These are phyloP conservation scores for Neodon shergylaensis DNA, from an alignment of 2,113 vertebrate genomes.

Conservation along the genomic window DNA sequence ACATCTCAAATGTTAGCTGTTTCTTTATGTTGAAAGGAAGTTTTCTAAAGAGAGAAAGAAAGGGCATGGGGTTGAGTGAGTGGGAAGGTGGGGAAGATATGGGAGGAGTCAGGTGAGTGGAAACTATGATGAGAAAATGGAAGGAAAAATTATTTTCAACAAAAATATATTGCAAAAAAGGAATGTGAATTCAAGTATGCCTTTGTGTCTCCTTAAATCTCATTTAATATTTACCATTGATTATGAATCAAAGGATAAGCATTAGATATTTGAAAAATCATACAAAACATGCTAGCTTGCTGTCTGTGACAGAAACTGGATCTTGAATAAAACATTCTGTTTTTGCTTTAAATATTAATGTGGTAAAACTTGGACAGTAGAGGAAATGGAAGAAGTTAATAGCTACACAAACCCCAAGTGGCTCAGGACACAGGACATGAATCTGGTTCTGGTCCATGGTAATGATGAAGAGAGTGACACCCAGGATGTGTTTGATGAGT, in stretches of 20 bases:
- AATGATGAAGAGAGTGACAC: not conserved
- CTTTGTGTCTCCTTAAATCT: not conserved
- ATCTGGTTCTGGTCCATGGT: too few species aligned
- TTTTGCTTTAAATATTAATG: slow-evolving; percentile 26
- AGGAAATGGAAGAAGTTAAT: not conserved
- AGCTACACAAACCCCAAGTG: not conserved
- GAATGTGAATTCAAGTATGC: not conserved
- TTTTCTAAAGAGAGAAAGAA: not conserved
- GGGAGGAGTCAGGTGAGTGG: too few species aligned
- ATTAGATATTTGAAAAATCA: slow-evolving; percentile 26
- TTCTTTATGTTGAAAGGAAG: not conserved
- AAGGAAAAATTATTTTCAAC: not conserved
- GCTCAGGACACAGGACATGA: too few species aligned
- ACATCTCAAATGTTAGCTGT: not conserved
- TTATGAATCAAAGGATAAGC: not conserved
- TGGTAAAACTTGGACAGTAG: not conserved
- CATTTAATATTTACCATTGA: not conserved
- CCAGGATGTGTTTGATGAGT: not conserved
- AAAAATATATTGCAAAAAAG: not conserved
- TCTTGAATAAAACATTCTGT: not conserved
- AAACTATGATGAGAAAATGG: not conserved
- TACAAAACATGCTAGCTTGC: not conserved
- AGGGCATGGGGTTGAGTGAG: not conserved
- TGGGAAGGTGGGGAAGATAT: too few species aligned
- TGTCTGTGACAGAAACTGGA: not conserved